Evolutionary conservation across 2,888 invertebrate genomes (phyloP).

Genomic region (Callyntrura sp.): DNA sequence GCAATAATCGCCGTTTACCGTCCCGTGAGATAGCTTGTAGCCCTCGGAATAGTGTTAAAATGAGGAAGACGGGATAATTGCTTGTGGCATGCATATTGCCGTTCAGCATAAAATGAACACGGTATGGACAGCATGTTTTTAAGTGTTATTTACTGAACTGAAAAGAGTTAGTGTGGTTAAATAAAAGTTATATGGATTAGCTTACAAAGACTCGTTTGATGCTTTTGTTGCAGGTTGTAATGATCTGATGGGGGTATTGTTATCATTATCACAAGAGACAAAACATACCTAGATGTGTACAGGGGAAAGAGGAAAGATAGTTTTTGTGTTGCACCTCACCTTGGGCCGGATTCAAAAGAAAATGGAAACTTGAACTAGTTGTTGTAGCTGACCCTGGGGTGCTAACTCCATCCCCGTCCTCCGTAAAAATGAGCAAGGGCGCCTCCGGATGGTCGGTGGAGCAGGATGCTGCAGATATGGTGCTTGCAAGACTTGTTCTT

Average conservation of each 20-base stretch:
- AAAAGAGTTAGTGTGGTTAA: constrained; percentile 12
- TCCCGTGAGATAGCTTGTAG: constrained; percentile 41
- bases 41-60: neutral
- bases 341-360: constrained; percentile 75
- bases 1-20: constrained; percentile 27
- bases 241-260: neutral
- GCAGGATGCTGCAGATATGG: constrained; percentile 40
- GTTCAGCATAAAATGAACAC: neutral
- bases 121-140: neutral
- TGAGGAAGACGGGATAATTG: neutral
- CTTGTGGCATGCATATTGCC: neutral
- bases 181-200: neutral
- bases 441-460: constrained; percentile 62
- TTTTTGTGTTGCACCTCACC: constrained; percentile 60
- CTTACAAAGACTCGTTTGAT: neutral
- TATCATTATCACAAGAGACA: neutral
- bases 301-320: neutral
- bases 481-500: constrained; percentile 69
- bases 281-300: neutral
- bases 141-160: constrained; percentile 2
- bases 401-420: constrained; percentile 71
- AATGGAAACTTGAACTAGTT: constrained; percentile 70
- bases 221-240: neutral
- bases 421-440: constrained; percentile 73
- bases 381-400: constrained; percentile 69